Evolutionary conservation across 2,888 invertebrate species (phyloP), one percentile per base, ranked within the genome.

Genomic region (Halictus ligatus): DNA sequence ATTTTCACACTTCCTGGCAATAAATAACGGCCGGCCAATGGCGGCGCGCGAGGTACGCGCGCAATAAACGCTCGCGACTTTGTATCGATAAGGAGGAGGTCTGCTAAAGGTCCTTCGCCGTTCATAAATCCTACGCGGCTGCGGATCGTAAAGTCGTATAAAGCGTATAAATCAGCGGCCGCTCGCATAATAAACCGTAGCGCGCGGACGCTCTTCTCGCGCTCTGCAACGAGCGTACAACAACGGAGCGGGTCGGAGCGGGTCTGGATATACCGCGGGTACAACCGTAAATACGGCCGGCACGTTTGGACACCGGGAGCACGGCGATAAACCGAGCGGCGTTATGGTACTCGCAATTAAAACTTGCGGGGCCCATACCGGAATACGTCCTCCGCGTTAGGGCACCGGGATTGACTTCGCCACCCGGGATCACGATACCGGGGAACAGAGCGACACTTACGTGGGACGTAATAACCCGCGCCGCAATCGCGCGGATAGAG

Each of bases 1-100:
- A 82, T 80, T 78, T 82, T 86, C 86, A 75, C 86, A 69, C 85
- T 81, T 85, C 72, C 78, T 69, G 64, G 60, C 78, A 50, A 76
- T 81, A 86, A 86, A 86, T 78, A 81, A 85, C 35, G 60, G 35
- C 40, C 58, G 72, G 46, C 29, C n/a, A 13, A 67, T 75, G 48
- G 8, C 81, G 67, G 67, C 8, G 29, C 67, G 46, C 15, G 54
- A 29, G 67, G 54, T 15, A 64, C 50, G 21, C 15, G 60, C 18
- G 74, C 50, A 43, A 40, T 48, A 40, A 75, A 71, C 81, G 67
- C 64, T 72, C 50, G 21, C 64, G 80, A 60, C 71, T 46, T 67
- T 71, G 76, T 67, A 58, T 84, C 83, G 73, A 83, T 75, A 77
- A 77, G 76, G 73, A 77, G 76, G 18, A 69, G 54, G 71, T 46